Evolutionary conservation across 2,888 invertebrate genomes (phyloP), one percentile per base, ranked within the genome.

Genomic region (Polyommatus icarus): DNA sequence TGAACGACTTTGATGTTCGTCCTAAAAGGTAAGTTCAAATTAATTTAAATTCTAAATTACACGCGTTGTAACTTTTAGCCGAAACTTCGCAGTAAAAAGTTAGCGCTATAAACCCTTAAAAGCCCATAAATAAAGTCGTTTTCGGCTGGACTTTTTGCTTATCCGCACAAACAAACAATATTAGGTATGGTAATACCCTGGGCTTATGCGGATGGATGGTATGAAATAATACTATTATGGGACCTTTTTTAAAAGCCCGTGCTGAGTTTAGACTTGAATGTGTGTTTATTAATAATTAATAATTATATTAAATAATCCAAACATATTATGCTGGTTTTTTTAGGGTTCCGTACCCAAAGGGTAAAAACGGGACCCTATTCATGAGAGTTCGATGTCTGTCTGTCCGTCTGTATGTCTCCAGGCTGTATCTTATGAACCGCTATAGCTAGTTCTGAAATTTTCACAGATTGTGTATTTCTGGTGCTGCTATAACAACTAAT

Each of bases 101-200:
- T 72, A 20, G 36, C 20, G 10, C 71, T 8, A 1, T 71, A 8
- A 20, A 4, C 40, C 36, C 40, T 72, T 71, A n/a, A n/a, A 40
- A 12, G 40, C n/a, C 40, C 40, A 40, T 72, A 72, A 72, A 72
- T 40, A 72, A 72, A 72, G 20, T 40, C 36, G 72, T 72, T 72
- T 40, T 40, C 29, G n/a, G n/a, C 40, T 72, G n/a, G 8, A 6
- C 72, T 40, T 72, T 72, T 72, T 40, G 29, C 29, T 67, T 29
- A 67, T 67, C 24, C 67, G 29, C 61, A 10, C 72, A 72, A 72
- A 40, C 72, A 72, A 67, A 29, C 29, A 67, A 67, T 32, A 29
- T 67, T 67, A 67, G 29, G 67, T 32, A 29, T 67, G 67, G 24
- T 29, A 67, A 29, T 29, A 67, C 15, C 15, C 67, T 1, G 0